Evolutionary conservation across 2,113 vertebrate species (phyloP).

Genomic region (Proteles cristata): DNA sequence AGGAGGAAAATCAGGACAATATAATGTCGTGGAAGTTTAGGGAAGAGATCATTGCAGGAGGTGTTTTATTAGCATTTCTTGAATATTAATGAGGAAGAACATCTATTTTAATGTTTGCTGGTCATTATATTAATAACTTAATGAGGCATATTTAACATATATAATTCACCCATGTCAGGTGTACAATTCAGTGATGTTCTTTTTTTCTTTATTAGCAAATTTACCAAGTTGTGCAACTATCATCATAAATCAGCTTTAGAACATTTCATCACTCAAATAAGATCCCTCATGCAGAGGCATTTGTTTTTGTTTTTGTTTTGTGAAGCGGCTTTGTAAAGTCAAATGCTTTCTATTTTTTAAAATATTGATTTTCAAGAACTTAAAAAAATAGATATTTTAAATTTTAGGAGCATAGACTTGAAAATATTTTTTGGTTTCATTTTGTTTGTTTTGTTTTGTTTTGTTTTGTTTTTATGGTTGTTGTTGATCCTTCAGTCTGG

Average conservation of each 20-base stretch:
- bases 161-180: background rate
- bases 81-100: background rate
- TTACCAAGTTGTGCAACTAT: background rate
- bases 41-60: background rate
- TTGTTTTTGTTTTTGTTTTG: background rate
- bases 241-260: background rate
- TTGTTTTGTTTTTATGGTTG: background rate
- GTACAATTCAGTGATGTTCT: background rate
- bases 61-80: background rate
- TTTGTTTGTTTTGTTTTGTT: background rate
- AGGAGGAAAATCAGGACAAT: background rate
- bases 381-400: background rate
- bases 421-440: background rate
- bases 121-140: background rate
- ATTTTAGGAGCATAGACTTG: background rate
- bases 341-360: background rate
- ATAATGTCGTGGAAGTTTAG: background rate
- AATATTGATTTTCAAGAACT: background rate
- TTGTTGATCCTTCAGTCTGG: background rate
- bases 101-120: background rate
- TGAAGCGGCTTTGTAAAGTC: background rate
- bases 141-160: background rate
- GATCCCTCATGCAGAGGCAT: background rate
- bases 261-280: conserved; percentile 4
- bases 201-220: background rate